Evolutionary conservation across 2,888 invertebrate genomes (phyloP), one percentile per base, ranked within the genome.

Genomic region (Pachymerium ferrugineum): DNA sequence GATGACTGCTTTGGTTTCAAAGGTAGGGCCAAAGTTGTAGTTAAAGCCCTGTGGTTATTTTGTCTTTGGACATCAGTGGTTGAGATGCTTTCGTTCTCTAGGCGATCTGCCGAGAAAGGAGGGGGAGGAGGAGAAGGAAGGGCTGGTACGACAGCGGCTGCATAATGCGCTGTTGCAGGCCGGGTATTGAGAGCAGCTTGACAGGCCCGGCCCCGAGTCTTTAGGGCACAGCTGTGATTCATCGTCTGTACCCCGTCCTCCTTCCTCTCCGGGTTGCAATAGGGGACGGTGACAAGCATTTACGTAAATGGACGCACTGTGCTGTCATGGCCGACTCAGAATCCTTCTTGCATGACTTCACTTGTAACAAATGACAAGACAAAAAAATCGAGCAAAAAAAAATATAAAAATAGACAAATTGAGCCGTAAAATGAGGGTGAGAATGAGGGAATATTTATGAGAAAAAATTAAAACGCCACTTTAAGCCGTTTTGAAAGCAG

Each of bases 221-320:
- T 54, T 72, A 54, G 72, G 72, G 35, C 72, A 54, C 54, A 54
- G 72, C 54, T 54, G 72, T 72, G 72, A 72, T 72, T 72, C 72
- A 72, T 54, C 72, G 54, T 72, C 35, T 71, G 33, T 38, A 38
- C 38, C 29, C 35, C 28, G n/a, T 71, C 71, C 71, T 71, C 70
- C 33, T 69, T 31, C 33, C 62, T 62, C 62, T 62, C 62, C 28
- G 28, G 25, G 62, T 62, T 62, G 25, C 62, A 62, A 62, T 28
- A 62, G 62, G 62, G 62, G 62, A 62, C 28, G 62, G 62, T 62
- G 62, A 62, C 62, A 62, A 25, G 62, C 62, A 62, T 62, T 62
- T 62, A 62, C 62, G 62, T 62, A 62, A 62, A 62, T 62, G 62
- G 62, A 22, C 28, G 62, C 62, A 25, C 62, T 62, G 62, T 62